Evolutionary conservation across 2,113 vertebrate genomes (phyloP).

Genomic region (Desmodus rotundus): DNA sequence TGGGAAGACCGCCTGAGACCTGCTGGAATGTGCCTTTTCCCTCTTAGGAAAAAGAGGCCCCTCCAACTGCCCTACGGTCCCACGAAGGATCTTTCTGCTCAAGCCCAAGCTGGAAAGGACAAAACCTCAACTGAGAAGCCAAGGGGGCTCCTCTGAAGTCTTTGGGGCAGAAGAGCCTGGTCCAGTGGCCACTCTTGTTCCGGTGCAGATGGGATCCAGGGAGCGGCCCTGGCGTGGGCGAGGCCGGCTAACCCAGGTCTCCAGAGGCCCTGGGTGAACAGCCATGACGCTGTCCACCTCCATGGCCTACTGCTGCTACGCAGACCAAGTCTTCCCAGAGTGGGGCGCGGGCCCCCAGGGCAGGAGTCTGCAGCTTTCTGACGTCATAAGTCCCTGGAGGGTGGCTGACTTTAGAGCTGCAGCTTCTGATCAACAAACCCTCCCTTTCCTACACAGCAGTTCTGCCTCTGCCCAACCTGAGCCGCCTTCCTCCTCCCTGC

Average conservation of each 20-base stretch:
- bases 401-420: background rate
- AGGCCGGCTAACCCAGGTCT: background rate
- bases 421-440: background rate
- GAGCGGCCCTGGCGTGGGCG: background rate
- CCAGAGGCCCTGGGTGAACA: background rate
- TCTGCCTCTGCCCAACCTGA: background rate
- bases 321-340: background rate
- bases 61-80: background rate
- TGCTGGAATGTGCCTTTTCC: constrained; percentile 38
- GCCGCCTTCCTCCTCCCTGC: background rate
- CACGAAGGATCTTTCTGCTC: background rate
- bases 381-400: background rate
- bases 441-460: background rate
- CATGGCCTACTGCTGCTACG: background rate
- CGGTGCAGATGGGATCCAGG: accelerated
- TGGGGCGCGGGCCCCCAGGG: background rate
- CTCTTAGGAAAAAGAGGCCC: background rate
- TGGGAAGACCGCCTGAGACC: background rate
- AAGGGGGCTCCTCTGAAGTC: background rate
- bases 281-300: background rate
- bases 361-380: background rate
- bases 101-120: background rate
- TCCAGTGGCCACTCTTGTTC: too few relatives aligned
- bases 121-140: background rate
- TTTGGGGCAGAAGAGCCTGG: background rate